Conservation (phyloP, 2,113 vertebrate genomes). For the Cygnus atratus region DNA sequence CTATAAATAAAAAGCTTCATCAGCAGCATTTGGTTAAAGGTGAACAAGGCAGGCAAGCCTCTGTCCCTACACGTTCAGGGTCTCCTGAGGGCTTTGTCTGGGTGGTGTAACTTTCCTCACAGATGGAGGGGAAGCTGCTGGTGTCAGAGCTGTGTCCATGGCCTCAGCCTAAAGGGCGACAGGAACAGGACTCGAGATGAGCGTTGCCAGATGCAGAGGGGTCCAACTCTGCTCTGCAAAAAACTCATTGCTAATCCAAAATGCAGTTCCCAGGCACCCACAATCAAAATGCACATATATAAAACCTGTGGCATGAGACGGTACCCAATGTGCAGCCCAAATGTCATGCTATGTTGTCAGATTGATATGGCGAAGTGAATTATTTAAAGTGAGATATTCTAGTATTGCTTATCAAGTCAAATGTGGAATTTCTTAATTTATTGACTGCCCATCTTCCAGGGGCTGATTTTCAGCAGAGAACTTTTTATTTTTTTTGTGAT, state of each 20-base stretch:
- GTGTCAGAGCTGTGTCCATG: neutral
- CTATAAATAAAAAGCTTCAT: neutral
- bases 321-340: neutral
- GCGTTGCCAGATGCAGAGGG: neutral
- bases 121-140: neutral
- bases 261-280: neutral
- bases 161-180: neutral
- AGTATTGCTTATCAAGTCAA: neutral
- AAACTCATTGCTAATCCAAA: accelerated
- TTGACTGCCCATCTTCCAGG: neutral
- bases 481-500: neutral
- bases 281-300: neutral
- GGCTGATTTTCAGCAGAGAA: neutral
- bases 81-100: neutral
- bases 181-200: neutral
- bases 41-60: neutral
- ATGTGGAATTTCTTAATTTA: neutral
- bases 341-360: neutral
- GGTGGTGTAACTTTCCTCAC: neutral
- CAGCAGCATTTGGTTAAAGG: neutral
- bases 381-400: neutral
- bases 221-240: neutral
- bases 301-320: neutral
- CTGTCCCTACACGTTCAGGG: neutral
- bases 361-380: neutral